These are phyloP conservation scores for Stenopsyche tienmushanensis DNA, from an alignment of 1,140 invertebrate genomes.

Conservation along the genomic window DNA sequence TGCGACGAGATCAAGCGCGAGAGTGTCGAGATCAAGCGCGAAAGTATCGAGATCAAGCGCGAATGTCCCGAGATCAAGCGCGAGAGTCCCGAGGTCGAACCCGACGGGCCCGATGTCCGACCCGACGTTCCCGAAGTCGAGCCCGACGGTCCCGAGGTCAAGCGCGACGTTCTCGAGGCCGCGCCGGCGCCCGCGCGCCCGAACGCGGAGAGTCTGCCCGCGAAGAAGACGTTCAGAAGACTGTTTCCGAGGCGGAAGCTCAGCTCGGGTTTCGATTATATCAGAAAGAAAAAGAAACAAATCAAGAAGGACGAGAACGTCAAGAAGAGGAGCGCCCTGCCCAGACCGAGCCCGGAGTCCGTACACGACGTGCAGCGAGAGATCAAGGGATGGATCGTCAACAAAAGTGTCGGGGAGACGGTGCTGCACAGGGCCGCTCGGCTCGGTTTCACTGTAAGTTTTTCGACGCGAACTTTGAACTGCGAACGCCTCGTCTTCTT, in stretches of 20 bases:
- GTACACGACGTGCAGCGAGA: slow-evolving; percentile 79
- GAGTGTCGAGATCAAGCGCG: not conserved
- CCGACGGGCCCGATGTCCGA: no score
- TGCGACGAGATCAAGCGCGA: slow-evolving; percentile 27
- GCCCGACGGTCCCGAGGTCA: no score
- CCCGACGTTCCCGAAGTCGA: no score
- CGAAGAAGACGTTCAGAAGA: slow-evolving; percentile 49
- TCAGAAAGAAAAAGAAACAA: slow-evolving; percentile 78
- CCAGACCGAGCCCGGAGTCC: slow-evolving; percentile 64
- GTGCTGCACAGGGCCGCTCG: slow-evolving; percentile 86
- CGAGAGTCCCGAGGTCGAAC: not conserved
- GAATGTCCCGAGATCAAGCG: not conserved
- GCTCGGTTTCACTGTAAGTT: slow-evolving; percentile 78
- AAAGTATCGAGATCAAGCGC: not conserved
- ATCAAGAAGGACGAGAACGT: slow-evolving; percentile 49
- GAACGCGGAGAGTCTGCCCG: slow-evolving; percentile 19
- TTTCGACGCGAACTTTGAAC: no score
- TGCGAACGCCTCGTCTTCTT: slow-evolving; percentile 1
- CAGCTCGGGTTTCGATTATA: slow-evolving; percentile 79
- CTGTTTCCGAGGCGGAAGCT: slow-evolving; percentile 55
- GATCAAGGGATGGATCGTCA: slow-evolving; percentile 87
- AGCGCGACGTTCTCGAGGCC: no score
- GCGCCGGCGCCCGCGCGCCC: no score
- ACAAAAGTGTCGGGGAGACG: slow-evolving; percentile 91
- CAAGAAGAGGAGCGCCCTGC: slow-evolving; percentile 47